Evolutionary conservation across 2,888 invertebrate species (phyloP), one percentile per base, ranked within the genome.

Genomic region (Brachycybe producta): DNA sequence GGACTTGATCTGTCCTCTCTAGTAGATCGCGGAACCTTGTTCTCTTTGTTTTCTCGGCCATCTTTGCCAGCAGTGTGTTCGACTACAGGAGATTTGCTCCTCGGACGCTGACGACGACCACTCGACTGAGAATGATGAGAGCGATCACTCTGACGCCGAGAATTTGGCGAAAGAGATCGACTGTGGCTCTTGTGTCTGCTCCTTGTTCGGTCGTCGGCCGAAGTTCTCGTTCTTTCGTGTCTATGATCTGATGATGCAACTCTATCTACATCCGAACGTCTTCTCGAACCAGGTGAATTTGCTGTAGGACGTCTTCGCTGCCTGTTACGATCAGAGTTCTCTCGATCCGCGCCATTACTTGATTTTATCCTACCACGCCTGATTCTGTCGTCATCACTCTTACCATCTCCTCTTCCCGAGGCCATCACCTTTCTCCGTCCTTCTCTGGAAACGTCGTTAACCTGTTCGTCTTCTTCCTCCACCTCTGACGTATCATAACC

Each of bases 401-500:
- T 47, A 3, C 35, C 17, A 15, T n/a, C n/a, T 35, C 17, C 5
- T 17, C 24, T 36, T 15, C 21, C 24, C 35, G 15, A 32, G 17
- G 13, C 27, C n/a, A 19, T 23, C 19, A 19, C 17, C 35, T 45
- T 11, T 21, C 21, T 23, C 11, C 27, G 5, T 17, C 47, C 13
- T 35, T 47, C 23, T 17, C 36, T n/a, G 17, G 19, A 21, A 11
- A 19, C 40, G n/a, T 40, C 21, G 40, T 17, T 13, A n/a, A n/a
- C 17, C 23, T 44, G 7, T 28, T 27, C 47, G 11, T 26, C 34
- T 3, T 23, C 42, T 11, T 44, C 39, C 23, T 52, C 49, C 15
- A 43, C 49, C 17, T 52, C 48, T 42, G 46, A 55, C 40, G 48
- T 48, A 40, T 32, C 54, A 43, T 49, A 54, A 49, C 43, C 55